Base-by-base conservation (phyloP, 1,140 invertebrate species). In the Drosophila tani region DNA sequence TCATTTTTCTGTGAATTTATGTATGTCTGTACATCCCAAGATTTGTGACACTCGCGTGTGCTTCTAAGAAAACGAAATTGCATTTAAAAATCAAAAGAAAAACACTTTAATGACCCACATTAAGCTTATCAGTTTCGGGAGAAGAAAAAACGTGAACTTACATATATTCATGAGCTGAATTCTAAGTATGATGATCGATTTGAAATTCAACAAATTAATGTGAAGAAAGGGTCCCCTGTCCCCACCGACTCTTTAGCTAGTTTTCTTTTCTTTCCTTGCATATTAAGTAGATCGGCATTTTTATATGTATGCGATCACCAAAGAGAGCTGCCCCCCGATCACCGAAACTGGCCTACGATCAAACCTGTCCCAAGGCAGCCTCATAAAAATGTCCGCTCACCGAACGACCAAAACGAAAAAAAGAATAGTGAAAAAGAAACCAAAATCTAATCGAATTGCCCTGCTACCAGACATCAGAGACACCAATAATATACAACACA, bases 301-400 rank as follows among this genome's bases (percentile, higher is more conserved):
- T 74, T 74, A 57, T 79, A 73, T 59, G 46, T 69, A 43, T 78
- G 49, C 75, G 75, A 21, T 66, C 58, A 66, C 46, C 32, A 45
- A 21, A 70, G 47, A 60, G 47, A 38, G 24, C 50, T 56, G 14
- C 14, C n/a, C 29, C 24, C 8, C 55, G 29, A 74, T 62, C 68
- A 53, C 76, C 59, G 40, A 67, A 56, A 57, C 81, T 59, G 53
- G 40, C 67, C 53, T 50, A 73, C 51, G 65, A 29, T 73, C 70
- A 85, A 88, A 87, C 84, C 84, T 63, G 83, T 86, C 76, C 50
- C 68, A 74, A 74, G 68, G 68, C 71, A 67, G 70, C 29, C 64
- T 88, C 62, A 80, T 86, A 88, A 88, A 88, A 88, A 49, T 77
- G 81, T 83, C 80, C 81, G 46, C 77, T 65, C 63, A 67, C 70